Conservation (phyloP, 2,797 vertebrate genomes). For the Channa striata region DNA sequence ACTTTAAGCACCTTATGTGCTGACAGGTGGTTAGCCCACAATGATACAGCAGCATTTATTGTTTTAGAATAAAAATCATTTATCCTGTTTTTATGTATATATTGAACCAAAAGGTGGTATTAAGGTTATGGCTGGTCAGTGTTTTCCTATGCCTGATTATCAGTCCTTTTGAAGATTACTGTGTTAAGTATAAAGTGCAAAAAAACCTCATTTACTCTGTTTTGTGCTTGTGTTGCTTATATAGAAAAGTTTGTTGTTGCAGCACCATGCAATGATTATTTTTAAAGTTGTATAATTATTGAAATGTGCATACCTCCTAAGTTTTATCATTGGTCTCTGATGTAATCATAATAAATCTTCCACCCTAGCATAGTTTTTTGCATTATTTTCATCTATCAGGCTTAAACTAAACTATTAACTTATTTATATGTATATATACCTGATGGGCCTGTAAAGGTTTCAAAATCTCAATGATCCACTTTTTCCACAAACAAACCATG, state of each 20-base stretch:
- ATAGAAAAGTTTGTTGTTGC: not conserved
- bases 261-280: not conserved
- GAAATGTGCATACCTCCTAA: not conserved
- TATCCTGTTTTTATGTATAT: too few relatives aligned
- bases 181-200: not conserved
- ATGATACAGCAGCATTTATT: too few relatives aligned
- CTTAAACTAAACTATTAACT: not conserved
- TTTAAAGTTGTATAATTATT: too few relatives aligned
- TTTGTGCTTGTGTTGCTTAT: not conserved
- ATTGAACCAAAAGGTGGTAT: too few relatives aligned
- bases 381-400: not conserved
- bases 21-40: too few relatives aligned
- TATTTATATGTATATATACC: slow-evolving; percentile 19
- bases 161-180: not conserved
- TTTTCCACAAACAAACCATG: slow-evolving; percentile 9
- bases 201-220: not conserved
- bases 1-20: too few relatives aligned
- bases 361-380: too few relatives aligned
- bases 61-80: too few relatives aligned
- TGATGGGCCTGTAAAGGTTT: not conserved
- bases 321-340: too few relatives aligned
- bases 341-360: too few relatives aligned
- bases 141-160: not conserved
- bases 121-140: too few relatives aligned
- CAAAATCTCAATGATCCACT: slow-evolving; percentile 3